Percentiles rank a stretch among this genome's conserved stretches.
Evolutionary conservation across 2,888 invertebrate genomes (phyloP).

Genomic region (Bedellia somnulentella): DNA sequence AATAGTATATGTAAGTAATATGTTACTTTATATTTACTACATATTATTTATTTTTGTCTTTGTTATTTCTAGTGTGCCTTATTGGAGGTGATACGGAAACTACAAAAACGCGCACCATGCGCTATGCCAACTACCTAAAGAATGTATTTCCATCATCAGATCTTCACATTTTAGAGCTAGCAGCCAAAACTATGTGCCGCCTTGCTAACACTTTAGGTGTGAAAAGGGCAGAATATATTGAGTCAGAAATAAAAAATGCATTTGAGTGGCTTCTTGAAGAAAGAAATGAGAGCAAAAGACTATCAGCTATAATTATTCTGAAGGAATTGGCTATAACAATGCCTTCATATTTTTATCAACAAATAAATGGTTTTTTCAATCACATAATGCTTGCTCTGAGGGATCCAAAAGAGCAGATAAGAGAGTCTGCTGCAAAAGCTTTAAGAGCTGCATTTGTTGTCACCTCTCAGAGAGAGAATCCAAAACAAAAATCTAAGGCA

Average conservation of each 20-base stretch:
- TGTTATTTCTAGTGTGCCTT: slow-evolving; percentile 84
- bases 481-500: slow-evolving; percentile 83
- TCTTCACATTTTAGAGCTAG: slow-evolving; percentile 88
- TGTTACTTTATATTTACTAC: not conserved
- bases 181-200: slow-evolving; percentile 92
- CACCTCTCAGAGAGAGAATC: slow-evolving; percentile 90
- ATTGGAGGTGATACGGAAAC: slow-evolving; percentile 91
- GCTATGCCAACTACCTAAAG: slow-evolving; percentile 89
- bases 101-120: slow-evolving; percentile 81
- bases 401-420: slow-evolving; percentile 87
- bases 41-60: not conserved
- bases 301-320: slow-evolving; percentile 88
- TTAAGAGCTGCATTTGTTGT: slow-evolving; percentile 91
- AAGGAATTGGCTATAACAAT: slow-evolving; percentile 93
- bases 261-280: slow-evolving; percentile 93
- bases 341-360: slow-evolving; percentile 96
- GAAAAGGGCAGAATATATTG: slow-evolving; percentile 92
- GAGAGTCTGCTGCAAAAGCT: slow-evolving; percentile 92
- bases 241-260: slow-evolving; percentile 91
- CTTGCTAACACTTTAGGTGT: slow-evolving; percentile 87
- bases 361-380: slow-evolving; percentile 88
- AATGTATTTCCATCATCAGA: slow-evolving; percentile 89
- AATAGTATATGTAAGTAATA: too few species aligned
- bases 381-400: slow-evolving; percentile 87
- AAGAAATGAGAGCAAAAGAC: slow-evolving; percentile 85